Percentiles rank a stretch among this genome's conserved stretches.
These are phyloP conservation scores for Seladonia tumulorum DNA, from an alignment of 2,888 invertebrate genomes.

Conservation along the genomic window DNA sequence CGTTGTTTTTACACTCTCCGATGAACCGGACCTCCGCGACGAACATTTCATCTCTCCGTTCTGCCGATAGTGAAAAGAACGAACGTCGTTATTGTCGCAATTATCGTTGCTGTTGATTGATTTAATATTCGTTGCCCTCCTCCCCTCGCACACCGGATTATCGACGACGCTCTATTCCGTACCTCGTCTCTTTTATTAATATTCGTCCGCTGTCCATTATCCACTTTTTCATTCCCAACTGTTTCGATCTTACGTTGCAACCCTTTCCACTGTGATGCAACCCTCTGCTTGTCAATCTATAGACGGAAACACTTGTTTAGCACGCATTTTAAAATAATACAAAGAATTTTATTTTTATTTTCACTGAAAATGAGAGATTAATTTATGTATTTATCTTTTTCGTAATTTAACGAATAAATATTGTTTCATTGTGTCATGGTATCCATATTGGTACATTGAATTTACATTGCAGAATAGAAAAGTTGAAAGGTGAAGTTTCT, in stretches of 20 bases:
- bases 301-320: too few species aligned
- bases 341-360: too few species aligned
- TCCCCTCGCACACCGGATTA: slow-evolving; percentile 20
- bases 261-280: too few species aligned
- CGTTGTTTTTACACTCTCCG: slow-evolving; percentile 57
- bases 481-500: too few species aligned
- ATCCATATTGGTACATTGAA: too few species aligned
- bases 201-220: neutral
- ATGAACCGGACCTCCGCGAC: slow-evolving; percentile 37
- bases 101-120: slow-evolving; percentile 34
- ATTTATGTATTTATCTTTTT: too few species aligned
- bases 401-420: too few species aligned
- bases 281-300: too few species aligned
- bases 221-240: neutral
- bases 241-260: neutral
- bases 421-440: too few species aligned
- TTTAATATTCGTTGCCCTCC: slow-evolving; percentile 33
- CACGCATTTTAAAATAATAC: too few species aligned
- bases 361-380: too few species aligned
- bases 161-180: neutral
- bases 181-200: neutral
- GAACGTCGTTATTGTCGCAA: slow-evolving; percentile 24
- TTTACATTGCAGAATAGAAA: too few species aligned
- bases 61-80: slow-evolving; percentile 6
- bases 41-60: slow-evolving; percentile 33